Base-by-base conservation (phyloP, 2,113 vertebrate species). In the Lucifuga dentata region DNA sequence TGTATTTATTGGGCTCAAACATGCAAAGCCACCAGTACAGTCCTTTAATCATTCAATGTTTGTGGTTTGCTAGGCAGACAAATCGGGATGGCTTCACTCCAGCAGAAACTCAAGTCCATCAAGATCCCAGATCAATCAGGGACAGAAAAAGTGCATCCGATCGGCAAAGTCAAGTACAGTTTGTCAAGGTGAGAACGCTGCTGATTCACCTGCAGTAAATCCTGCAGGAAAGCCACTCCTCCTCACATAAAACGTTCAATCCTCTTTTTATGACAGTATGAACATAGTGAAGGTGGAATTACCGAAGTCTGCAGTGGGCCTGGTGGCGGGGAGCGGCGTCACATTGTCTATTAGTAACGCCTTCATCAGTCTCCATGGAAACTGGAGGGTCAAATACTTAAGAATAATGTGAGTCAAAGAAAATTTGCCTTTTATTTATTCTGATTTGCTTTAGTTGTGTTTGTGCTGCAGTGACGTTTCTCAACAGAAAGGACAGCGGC, bases 361-460 rank as follows among this genome's bases (percentile, higher is more conserved):
- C 68, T 89, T 61, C 79, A 81, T 93, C 52, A 83, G 38, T n/a
- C 66, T 94, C 40, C 67, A 49, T 5, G 93, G 92, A 48, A 83
- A 91, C 59, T 94, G 92, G 93, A 90, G 64, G 74, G 88, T 94
- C 59, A 90, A 79, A 68, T 93, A 89, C 68, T 52, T 89, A 1
- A 10, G 26, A 33, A 15, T 91, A 43, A 73, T 94, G 93, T 94
- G 73, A 85, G 92, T 80, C 7, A 44, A 0, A 44, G 11, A 21
- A 8, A 0, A 43, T 16, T 0, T 45, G n/a, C 11, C n/a, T 0
- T 2, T 50, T 23, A 19, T 4, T 1, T 1, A 5, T 2, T 35
- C 33, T 38, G 7, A 56, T 39, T 33, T 3, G 1, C 11, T 13
- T 29, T 8, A 16, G 6, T 9, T 9, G 39, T 2, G 32, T 39